Evolutionary conservation across 2,797 vertebrate genomes (phyloP), one percentile per base, ranked within the genome.

Genomic region (Leontopithecus rosalia): DNA sequence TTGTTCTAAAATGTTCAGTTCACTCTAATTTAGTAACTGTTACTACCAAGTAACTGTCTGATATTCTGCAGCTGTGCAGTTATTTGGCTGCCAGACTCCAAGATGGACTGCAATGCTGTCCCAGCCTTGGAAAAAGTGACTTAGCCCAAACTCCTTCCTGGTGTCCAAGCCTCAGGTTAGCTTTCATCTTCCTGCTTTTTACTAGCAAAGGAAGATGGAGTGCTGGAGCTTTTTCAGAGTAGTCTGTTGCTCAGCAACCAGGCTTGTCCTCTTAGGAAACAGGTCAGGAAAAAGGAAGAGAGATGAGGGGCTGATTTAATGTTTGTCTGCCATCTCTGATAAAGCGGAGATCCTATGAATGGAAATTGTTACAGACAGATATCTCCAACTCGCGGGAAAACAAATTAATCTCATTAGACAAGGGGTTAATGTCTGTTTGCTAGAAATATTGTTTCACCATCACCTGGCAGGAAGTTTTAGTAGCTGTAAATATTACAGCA

Each of bases 171-270:
- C 46, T 20, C 9, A 36, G 17, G 26, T 13, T 73, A 55, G 70
- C 41, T 92, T 58, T 90, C 46, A 24, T 26, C 39, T n/a, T 3
- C 57, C 41, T 14, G 17, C 30, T 15, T 50, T 82, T 55, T 84
- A 36, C 43, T 33, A 43, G 86, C 41, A 24, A 10, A 84, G 57
- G 30, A 61, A 79, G 7, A 4, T 80, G 48, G 64, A 80, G 19
- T 15, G 3, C 48, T 50, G 0, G 3, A 22, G 28, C 58, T 41
- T 67, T 90, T 67, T 48, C 22, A 28, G 39, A 77, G 28, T 10
- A 26, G 11, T 91, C 88, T 96, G 97, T 96, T 97, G 94, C 97
- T 93, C 28, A 52, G 96, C 94, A 97, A 96, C 86, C 85, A 72
- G 88, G n/a, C 20, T 73, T 95, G 64, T 41, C 10, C 4, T 91